Base-by-base conservation (phyloP, 2,888 invertebrate species). In the Alentia gelatinosa region DNA sequence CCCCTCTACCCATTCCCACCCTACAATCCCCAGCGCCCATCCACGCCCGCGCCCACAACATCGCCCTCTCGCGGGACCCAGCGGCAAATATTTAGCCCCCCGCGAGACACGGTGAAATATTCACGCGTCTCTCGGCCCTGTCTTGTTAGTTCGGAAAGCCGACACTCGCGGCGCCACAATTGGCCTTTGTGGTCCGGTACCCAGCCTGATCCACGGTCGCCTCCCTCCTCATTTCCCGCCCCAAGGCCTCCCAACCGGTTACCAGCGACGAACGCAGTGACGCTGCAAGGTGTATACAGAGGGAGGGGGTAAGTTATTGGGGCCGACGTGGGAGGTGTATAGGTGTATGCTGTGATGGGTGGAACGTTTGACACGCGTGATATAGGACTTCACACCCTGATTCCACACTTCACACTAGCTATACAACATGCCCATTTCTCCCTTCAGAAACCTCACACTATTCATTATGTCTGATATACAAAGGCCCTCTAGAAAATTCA, bases 1-100 rank as follows among this genome's bases (percentile, higher is more conserved):
- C 47, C 56, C 56, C n/a, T 19, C 56, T 56, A 12, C 56, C n/a
- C 3, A 56, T n/a, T 56, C 19, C 56, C 56, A 56, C 5, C n/a
- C n/a, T n/a, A n/a, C n/a, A n/a, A 56, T 56, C 56, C 56, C 56
- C 56, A 56, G 56, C 47, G 47, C 19, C 47, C 19, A 47, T 47
- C 56, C 23, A 56, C 56, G 56, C 19, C 19, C 19, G 56, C 56
- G n/a, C 9, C 56, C 9, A 7, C 47, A 47, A 26, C 68, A 19
- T 26, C 30, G 30, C 68, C 68, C 30, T 3, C 47, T 26, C 26
- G 1, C 68, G 68, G 68, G 68, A 30, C 26, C 4, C 68, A 68
- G 26, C n/a, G 30, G 30, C 68, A 68, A 68, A 68, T 68, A 68
- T 68, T 68, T 68, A 68, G 68, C 26, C 68, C 68, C 68, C 68